Conservation (phyloP, 2,888 invertebrate species). For the Athalia cordata region DNA sequence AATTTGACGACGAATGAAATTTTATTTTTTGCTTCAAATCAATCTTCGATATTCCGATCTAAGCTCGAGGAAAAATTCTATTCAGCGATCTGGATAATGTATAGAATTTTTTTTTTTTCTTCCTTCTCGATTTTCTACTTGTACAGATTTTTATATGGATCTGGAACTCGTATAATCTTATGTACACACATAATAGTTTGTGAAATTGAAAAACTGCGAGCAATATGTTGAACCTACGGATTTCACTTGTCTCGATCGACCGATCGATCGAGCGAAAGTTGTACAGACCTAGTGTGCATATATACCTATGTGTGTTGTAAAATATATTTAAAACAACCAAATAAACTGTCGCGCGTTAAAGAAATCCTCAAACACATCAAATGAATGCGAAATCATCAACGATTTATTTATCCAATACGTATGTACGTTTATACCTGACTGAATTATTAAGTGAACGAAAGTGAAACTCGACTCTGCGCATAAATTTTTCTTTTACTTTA, state of each 20-base stretch:
- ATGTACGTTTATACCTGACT: background rate
- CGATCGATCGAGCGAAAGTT: conserved; percentile 4
- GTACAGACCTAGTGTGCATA: too few species aligned
- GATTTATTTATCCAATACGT: background rate
- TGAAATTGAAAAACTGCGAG: conserved; percentile 6
- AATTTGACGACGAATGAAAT: too few species aligned
- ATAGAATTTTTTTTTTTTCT: background rate
- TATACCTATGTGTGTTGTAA: background rate
- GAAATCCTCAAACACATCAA: too few species aligned
- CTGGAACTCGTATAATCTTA: background rate
- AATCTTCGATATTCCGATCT: too few species aligned
- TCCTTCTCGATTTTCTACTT: background rate
- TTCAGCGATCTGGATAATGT: too few species aligned
- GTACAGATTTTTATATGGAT: background rate
- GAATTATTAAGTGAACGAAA: conserved; percentile 27
- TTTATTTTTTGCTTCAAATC: too few species aligned
- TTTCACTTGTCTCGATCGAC: background rate
- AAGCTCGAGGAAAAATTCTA: too few species aligned
- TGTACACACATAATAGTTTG: background rate
- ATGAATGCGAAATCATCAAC: background rate
- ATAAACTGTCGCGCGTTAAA: too few species aligned
- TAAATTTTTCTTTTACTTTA: background rate
- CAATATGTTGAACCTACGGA: background rate
- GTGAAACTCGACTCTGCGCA: conserved; percentile 21
- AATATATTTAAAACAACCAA: background rate